phyloP scores from a whole-genome alignment of 2,113 vertebrate genomes.

The Candoia aspera region DNA sequence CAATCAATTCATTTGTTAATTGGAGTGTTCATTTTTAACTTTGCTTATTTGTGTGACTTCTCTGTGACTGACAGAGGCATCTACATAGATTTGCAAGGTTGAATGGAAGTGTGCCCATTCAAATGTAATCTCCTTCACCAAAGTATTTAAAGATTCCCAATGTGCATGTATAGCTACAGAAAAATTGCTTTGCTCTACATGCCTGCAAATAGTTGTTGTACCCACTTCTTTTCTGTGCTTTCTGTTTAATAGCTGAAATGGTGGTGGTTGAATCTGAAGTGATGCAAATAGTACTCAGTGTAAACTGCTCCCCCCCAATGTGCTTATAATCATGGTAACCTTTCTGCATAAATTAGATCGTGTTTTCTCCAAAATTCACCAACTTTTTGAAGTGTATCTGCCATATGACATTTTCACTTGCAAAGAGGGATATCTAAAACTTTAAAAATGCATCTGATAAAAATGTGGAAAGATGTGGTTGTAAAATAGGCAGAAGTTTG shows the following conservation, averaged over 20 bases:
- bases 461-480: not conserved
- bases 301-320: not conserved
- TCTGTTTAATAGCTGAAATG: not conserved
- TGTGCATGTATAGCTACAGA: not conserved
- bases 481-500: not conserved
- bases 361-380: not conserved
- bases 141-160: not conserved
- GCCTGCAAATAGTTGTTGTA: not conserved
- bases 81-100: not conserved
- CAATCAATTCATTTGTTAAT: conserved; percentile 21
- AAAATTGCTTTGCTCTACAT: not conserved
- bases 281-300: not conserved
- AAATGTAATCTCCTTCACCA: not conserved
- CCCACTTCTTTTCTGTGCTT: not conserved
- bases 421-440: not conserved
- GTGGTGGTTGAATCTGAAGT: not conserved
- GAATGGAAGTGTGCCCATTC: not conserved
- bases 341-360: not conserved
- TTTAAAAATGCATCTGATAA: not conserved
- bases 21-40: conserved; percentile 2
- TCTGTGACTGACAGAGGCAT: not conserved
- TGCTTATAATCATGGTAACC: not conserved
- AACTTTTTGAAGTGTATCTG: not conserved
- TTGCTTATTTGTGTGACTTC: not conserved
- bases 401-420: not conserved